A percentile compares a stretch with the other conserved stretches of the same genome.
Evolutionary conservation across 2,797 vertebrate species (phyloP).

Genomic region (Leucoraja ocellata): DNA sequence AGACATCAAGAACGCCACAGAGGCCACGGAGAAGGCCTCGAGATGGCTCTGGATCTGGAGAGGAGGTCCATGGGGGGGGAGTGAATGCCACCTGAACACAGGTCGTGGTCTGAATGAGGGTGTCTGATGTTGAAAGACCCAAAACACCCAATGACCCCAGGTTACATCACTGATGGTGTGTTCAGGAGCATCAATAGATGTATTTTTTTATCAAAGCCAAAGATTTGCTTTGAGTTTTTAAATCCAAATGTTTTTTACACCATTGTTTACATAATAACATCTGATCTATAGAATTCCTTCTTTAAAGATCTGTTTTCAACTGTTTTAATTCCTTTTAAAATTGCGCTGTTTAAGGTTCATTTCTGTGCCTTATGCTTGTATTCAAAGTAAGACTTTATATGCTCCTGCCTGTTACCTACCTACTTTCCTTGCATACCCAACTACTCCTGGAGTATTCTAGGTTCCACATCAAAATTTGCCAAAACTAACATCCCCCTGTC

Average conservation of each 20-base stretch:
- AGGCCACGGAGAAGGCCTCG: too few species aligned
- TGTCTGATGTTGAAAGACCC: too few species aligned
- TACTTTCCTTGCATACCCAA: neutral
- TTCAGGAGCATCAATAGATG: too few species aligned
- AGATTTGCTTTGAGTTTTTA: neutral
- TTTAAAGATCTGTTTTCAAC: neutral
- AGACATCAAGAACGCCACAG: too few species aligned
- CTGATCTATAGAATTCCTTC: neutral
- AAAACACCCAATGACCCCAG: too few species aligned
- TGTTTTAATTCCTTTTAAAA: neutral
- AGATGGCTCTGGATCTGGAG: too few species aligned
- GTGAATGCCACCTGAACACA: too few species aligned
- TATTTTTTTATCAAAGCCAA: neutral
- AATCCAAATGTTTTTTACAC: neutral
- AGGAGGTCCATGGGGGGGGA: too few species aligned
- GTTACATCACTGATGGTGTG: too few species aligned
- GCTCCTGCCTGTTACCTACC: neutral
- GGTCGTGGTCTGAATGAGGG: too few species aligned
- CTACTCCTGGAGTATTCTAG: neutral
- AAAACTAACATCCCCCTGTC: neutral
- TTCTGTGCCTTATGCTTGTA: neutral
- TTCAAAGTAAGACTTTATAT: neutral
- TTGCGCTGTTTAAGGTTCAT: neutral
- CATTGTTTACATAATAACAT: neutral
- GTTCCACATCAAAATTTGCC: neutral